Conservation (phyloP, 2,797 vertebrate genomes). For the Phataginus tetradactyla region DNA sequence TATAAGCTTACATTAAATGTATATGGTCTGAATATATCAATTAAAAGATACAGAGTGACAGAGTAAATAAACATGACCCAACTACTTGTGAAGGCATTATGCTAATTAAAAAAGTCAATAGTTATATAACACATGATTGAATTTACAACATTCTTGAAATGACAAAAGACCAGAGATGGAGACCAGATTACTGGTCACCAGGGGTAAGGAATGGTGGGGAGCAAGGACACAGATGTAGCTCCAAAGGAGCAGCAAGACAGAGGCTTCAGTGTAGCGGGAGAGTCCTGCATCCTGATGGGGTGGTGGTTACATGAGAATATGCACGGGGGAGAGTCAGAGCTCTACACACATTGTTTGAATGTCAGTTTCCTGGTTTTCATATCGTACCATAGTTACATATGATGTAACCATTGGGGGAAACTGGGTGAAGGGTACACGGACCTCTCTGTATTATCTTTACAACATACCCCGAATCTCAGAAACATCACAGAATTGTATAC, state of each 20-base stretch:
- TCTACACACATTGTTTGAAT: neutral
- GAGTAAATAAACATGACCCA: neutral
- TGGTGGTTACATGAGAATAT: neutral
- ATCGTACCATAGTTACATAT: accelerated
- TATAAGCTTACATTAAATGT: neutral
- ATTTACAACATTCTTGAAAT: neutral
- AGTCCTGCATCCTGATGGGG: neutral
- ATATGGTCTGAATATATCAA: neutral
- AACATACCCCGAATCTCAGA: neutral
- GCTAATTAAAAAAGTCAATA: neutral
- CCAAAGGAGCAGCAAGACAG: no score
- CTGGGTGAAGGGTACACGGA: no score
- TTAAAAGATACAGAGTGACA: neutral
- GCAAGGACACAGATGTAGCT: neutral
- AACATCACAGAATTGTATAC: neutral
- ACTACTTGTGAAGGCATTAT: neutral
- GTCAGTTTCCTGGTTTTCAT: neutral
- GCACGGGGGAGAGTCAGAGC: accelerated
- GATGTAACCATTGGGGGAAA: neutral
- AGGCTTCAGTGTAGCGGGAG: accelerated
- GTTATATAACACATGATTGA: neutral
- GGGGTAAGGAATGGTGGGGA: neutral
- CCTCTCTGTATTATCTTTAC: neutral
- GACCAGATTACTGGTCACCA: neutral
- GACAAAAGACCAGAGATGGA: no score